Conservation (phyloP, 1,140 invertebrate species). For the Aricia agestis region DNA sequence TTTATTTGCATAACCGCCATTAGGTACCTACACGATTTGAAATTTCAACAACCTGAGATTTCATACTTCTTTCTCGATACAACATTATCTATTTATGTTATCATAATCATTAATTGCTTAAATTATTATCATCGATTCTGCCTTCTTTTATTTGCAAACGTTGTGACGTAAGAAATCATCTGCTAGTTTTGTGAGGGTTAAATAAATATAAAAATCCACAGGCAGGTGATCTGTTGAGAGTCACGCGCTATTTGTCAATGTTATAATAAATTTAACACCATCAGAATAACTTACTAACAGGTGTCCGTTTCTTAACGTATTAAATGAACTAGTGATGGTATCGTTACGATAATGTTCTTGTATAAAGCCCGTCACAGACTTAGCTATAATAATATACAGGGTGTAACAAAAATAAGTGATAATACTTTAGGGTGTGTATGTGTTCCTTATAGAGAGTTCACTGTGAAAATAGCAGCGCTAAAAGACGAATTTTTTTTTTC, state of each 20-base stretch:
- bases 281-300: not conserved
- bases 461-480: no score
- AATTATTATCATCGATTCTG: not conserved
- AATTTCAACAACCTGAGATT: no score
- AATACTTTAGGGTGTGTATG: no score
- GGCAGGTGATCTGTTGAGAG: not conserved
- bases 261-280: constrained; percentile 1
- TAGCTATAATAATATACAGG: no score
- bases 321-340: not conserved
- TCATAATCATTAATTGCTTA: not conserved
- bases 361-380: no score
- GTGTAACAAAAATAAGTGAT: no score
- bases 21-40: no score
- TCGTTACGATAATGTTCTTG: not conserved
- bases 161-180: not conserved
- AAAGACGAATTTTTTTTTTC: no score
- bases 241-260: not conserved
- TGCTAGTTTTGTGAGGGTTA: not conserved
- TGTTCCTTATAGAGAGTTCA: no score
- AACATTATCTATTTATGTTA: no score
- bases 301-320: not conserved
- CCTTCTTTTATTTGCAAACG: not conserved
- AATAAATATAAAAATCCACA: not conserved
- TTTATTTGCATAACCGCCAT: no score
- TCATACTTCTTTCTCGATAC: no score